Evolutionary conservation across 1,140 invertebrate genomes (phyloP).

Genomic region (Coenobita brevimanus): DNA sequence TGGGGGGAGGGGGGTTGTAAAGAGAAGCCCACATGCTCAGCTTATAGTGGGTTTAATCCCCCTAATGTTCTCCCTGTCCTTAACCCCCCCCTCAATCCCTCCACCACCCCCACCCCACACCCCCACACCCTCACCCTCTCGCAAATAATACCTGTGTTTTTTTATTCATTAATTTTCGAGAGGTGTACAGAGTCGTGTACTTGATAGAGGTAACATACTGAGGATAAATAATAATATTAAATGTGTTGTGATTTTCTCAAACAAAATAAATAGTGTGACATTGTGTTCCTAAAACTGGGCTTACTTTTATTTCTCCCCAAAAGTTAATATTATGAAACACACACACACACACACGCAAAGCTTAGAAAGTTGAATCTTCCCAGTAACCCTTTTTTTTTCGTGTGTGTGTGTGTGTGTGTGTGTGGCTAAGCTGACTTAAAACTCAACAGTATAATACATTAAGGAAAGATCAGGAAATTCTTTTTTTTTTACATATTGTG

Average conservation of each 20-base stretch:
- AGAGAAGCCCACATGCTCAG: neutral
- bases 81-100: slow-evolving; percentile 28
- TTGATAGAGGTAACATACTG: slow-evolving; percentile 49
- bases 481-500: no score
- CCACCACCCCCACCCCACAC: slow-evolving; percentile 17
- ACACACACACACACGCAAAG: neutral
- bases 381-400: no score
- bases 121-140: slow-evolving; percentile 32
- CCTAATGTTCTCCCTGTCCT: slow-evolving; percentile 9
- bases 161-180: no score
- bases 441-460: no score
- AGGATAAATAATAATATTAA: slow-evolving; percentile 50
- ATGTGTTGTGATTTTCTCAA: slow-evolving; percentile 62
- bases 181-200: slow-evolving; percentile 47
- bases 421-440: neutral
- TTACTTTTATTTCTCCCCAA: slow-evolving; percentile 26
- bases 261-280: slow-evolving; percentile 62
- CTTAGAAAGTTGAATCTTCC: neutral
- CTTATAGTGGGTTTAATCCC: slow-evolving; percentile 8
- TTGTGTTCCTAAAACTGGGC: slow-evolving; percentile 56
- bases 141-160: slow-evolving; percentile 59
- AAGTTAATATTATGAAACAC: neutral
- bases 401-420: no score
- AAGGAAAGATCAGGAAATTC: no score
- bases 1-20: slow-evolving; percentile 23